Evolutionary conservation across 2,797 vertebrate species (phyloP).

Genomic region (Hafferia zeledoni): DNA sequence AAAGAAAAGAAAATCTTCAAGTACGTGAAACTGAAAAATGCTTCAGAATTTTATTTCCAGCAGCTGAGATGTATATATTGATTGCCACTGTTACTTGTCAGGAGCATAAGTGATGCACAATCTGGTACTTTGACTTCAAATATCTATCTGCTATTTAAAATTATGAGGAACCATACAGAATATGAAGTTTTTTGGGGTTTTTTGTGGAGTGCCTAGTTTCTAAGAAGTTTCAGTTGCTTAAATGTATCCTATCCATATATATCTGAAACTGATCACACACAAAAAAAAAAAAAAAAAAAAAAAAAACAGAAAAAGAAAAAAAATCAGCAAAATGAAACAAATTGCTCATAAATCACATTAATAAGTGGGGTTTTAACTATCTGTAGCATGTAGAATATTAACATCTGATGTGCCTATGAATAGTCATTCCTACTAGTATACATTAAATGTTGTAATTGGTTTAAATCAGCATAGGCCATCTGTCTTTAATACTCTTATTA

Average conservation of each 20-base stretch:
- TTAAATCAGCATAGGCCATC: conserved; percentile 88
- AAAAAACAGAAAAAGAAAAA: not conserved
- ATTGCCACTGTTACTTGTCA: not conserved
- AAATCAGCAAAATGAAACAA: conserved; percentile 71
- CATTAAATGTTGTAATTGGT: conserved; percentile 87
- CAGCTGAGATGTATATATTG: not conserved
- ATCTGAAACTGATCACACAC: conserved; percentile 26
- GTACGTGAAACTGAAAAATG: not conserved
- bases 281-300: not conserved
- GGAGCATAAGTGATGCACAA: not conserved
- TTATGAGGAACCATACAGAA: not conserved
- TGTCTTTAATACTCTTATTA: conserved; percentile 86
- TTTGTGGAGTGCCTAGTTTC: not conserved
- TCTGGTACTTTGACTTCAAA: not conserved
- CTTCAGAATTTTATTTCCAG: not conserved
- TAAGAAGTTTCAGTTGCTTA: conserved; percentile 20
- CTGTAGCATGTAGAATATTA: conserved; percentile 75
- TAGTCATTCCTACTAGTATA: conserved; percentile 81
- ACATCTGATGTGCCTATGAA: conserved; percentile 78
- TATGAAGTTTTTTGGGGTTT: not conserved
- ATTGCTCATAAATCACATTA: conserved; percentile 77
- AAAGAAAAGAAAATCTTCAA: not conserved
- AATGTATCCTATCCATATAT: conserved; percentile 15
- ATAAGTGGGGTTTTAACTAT: conserved; percentile 74
- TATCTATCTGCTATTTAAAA: not conserved